A percentile compares a stretch with the other conserved stretches of the same genome.
These are phyloP conservation scores for Arvicanthis niloticus DNA, from an alignment of 2,113 vertebrate species.

Conservation along the genomic window DNA sequence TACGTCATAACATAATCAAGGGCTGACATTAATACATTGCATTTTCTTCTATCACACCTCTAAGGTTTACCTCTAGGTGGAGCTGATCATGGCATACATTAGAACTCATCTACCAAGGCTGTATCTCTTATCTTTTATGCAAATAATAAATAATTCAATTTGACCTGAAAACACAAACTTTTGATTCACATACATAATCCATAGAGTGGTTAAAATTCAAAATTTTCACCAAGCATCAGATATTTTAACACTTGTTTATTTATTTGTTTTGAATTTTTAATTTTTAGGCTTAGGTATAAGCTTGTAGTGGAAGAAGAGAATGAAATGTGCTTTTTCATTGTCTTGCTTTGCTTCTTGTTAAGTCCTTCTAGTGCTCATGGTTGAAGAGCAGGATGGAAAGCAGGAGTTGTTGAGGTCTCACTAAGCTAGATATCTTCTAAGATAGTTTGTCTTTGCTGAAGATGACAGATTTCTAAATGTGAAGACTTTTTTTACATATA, in stretches of 20 bases:
- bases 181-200: not conserved
- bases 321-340: not conserved
- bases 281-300: not conserved
- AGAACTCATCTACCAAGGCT: not conserved
- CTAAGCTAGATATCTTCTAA: not conserved
- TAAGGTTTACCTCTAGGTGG: not conserved
- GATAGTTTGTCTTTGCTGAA: not conserved
- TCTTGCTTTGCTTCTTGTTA: not conserved
- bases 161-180: not conserved
- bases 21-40: not conserved
- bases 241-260: not conserved
- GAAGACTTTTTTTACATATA: not conserved
- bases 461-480: not conserved
- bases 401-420: not conserved
- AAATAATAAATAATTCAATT: not conserved
- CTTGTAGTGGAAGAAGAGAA: not conserved
- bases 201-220: conserved; percentile 14
- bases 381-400: not conserved
- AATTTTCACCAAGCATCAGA: not conserved
- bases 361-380: not conserved
- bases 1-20: not conserved
- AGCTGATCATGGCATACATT: not conserved
- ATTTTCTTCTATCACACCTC: conserved; percentile 14
- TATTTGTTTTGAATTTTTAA: no score
- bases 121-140: not conserved